phyloP scores from a whole-genome alignment of 2,797 vertebrate genomes.

The Garrulus glandarius region DNA sequence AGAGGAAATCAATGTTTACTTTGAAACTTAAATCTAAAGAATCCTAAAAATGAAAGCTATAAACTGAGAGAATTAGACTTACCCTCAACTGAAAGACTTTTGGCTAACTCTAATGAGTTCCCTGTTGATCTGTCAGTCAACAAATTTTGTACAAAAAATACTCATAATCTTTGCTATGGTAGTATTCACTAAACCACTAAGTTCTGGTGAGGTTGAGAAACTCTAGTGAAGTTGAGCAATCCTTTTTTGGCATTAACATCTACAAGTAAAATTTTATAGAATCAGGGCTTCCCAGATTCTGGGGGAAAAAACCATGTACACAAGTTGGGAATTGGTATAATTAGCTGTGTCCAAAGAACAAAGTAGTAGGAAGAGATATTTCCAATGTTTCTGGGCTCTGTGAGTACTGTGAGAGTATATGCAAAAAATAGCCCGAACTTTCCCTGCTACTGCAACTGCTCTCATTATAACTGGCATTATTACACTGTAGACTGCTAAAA shows the following conservation, averaged over 20 bases:
- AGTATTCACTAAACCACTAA: not conserved
- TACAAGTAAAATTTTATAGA: not conserved
- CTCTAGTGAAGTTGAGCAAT: not conserved
- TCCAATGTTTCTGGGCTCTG: not conserved
- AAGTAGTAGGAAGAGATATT: not conserved
- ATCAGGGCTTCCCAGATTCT: not conserved
- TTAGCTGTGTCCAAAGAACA: not conserved
- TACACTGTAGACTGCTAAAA: not conserved
- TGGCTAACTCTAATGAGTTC: not conserved
- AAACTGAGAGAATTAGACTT: conserved; percentile 32
- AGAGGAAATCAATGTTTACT: conserved; percentile 13
- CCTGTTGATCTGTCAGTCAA: not conserved
- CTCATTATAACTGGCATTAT: not conserved
- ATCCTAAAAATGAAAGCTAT: conserved; percentile 22
- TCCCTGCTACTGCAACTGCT: not conserved
- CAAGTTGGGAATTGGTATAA: not conserved
- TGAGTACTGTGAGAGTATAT: not conserved
- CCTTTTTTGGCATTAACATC: not conserved
- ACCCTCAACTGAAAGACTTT: not conserved
- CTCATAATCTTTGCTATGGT: not conserved
- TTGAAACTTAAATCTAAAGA: conserved; percentile 31
- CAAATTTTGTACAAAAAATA: not conserved
- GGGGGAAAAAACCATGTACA: not conserved
- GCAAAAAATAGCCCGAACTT: not conserved
- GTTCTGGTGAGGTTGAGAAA: not conserved